Conservation (phyloP, 2,113 vertebrate species). For the Pogonocichla stellata region DNA sequence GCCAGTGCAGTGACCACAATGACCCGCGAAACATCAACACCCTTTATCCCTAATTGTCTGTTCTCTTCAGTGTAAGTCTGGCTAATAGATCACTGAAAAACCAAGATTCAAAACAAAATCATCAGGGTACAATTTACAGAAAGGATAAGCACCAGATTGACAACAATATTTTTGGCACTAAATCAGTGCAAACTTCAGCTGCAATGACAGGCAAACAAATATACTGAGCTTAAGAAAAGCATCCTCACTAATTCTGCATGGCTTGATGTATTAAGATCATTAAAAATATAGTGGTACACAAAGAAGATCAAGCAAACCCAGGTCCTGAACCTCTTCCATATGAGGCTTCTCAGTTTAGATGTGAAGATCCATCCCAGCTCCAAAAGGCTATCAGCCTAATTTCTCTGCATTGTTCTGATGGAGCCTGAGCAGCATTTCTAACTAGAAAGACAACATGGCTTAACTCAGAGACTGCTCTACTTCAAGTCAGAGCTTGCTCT, state of each 20-base stretch:
- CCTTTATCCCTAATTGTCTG: not conserved
- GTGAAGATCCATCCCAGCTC: not conserved
- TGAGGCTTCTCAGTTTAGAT: not conserved
- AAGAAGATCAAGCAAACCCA: not conserved
- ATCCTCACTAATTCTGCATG: not conserved
- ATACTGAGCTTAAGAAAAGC: not conserved
- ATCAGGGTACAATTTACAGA: not conserved
- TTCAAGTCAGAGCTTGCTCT: not conserved
- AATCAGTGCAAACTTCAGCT: not conserved
- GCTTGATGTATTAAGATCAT: not conserved
- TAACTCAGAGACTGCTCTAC: not conserved
- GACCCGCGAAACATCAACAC: not conserved
- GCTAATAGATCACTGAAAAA: constrained; percentile 5
- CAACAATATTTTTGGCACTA: not conserved
- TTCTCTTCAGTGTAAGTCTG: not conserved
- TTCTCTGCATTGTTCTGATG: not conserved
- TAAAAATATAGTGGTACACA: not conserved
- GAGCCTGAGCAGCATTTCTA: not conserved
- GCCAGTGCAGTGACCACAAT: not conserved
- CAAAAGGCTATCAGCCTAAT: not conserved
- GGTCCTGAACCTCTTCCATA: not conserved
- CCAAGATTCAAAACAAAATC: not conserved
- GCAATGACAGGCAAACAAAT: not conserved
- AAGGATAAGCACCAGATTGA: constrained; percentile 9
- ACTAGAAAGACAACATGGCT: not conserved